These are phyloP conservation scores for Agrochola macilenta DNA, from an alignment of 2,888 invertebrate genomes.

Conservation along the genomic window DNA sequence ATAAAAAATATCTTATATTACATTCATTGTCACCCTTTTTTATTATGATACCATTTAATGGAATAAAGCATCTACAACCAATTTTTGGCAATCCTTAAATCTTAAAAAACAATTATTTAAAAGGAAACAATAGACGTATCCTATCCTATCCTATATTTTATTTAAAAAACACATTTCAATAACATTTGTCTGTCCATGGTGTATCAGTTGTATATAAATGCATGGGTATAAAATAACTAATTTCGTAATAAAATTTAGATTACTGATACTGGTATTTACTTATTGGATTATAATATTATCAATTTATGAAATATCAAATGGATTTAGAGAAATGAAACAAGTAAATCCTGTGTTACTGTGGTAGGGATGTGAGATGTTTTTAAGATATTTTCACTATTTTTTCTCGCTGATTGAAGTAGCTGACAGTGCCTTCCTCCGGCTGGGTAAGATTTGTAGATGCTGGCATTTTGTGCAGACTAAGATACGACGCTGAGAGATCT, in stretches of 20 bases:
- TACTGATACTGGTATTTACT: slow-evolving; percentile 27
- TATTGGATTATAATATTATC: slow-evolving; percentile 9
- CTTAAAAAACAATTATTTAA: neutral
- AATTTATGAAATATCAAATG: slow-evolving; percentile 8
- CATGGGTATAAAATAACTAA: slow-evolving; percentile 8
- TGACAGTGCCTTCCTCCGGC: slow-evolving; percentile 84
- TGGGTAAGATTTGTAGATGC: slow-evolving; percentile 67
- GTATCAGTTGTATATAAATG: slow-evolving; percentile 20
- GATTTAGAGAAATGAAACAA: slow-evolving; percentile 17
- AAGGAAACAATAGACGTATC: neutral
- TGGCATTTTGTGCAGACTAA: slow-evolving; percentile 85
- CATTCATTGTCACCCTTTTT: neutral
- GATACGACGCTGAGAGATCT: slow-evolving; percentile 90
- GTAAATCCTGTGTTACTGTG: slow-evolving; percentile 22
- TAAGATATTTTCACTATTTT: slow-evolving; percentile 84
- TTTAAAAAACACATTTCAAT: neutral
- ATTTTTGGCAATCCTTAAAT: slow-evolving; percentile 15
- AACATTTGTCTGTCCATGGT: slow-evolving; percentile 13
- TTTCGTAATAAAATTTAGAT: slow-evolving; percentile 28
- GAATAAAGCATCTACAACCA: slow-evolving; percentile 6
- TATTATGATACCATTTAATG: neutral
- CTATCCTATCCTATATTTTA: neutral
- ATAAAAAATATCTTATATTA: neutral
- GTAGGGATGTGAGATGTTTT: slow-evolving; percentile 20
- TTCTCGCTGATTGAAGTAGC: slow-evolving; percentile 85